Conservation (phyloP, 2,888 invertebrate genomes). For the Phyllotreta striolata region DNA sequence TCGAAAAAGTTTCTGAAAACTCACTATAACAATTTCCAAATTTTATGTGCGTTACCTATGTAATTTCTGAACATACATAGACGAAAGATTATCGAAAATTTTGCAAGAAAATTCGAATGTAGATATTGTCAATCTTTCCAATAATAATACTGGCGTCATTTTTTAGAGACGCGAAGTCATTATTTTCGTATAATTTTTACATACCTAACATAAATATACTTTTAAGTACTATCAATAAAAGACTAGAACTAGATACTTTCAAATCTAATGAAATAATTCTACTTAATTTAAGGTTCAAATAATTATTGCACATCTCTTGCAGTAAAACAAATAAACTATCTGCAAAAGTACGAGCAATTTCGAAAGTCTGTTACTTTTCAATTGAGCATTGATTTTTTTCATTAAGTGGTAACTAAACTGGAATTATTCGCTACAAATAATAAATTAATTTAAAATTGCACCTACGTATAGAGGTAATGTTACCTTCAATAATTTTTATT, state of each 20-base stretch:
- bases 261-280: constrained; percentile 28
- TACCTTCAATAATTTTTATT: constrained; percentile 3
- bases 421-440: constrained; percentile 48
- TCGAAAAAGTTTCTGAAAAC: background rate
- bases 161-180: constrained; percentile 15
- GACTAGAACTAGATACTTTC: constrained; percentile 47
- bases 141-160: constrained; percentile 16
- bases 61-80: constrained; percentile 5
- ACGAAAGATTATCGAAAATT: constrained; percentile 22
- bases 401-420: constrained; percentile 51
- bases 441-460: constrained; percentile 38
- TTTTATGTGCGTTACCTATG: constrained; percentile 21
- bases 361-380: constrained; percentile 53
- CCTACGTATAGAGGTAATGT: constrained; percentile 8
- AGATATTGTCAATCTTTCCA: constrained; percentile 16
- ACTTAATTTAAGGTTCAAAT: constrained; percentile 32
- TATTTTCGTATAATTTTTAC: constrained; percentile 36
- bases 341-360: constrained; percentile 59
- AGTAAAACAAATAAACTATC: constrained; percentile 57
- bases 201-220: constrained; percentile 40
- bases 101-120: background rate
- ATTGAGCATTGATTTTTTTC: constrained; percentile 54
- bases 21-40: background rate
- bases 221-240: constrained; percentile 41
- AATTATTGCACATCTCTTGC: constrained; percentile 59